A percentile compares a stretch with the other conserved stretches of the same genome.
Conservation (phyloP, 1,140 invertebrate genomes). For the Babylonia areolata region DNA sequence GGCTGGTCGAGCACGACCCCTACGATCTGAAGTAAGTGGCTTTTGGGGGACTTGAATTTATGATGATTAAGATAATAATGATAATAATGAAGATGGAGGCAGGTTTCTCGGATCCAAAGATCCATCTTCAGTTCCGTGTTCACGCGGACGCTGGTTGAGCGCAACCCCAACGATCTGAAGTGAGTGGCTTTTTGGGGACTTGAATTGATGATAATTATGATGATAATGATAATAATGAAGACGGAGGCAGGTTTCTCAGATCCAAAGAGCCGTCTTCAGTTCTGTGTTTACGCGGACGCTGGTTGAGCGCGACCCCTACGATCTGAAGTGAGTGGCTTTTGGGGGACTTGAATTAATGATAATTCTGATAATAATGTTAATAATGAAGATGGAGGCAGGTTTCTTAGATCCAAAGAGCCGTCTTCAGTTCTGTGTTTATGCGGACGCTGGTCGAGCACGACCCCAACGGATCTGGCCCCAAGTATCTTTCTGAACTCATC, state of each 20-base stretch:
- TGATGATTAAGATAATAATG: no score
- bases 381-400: no score
- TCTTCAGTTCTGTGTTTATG: constrained; percentile 50
- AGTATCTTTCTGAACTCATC: no score
- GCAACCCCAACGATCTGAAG: constrained; percentile 29
- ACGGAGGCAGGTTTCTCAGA: no score
- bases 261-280: constrained; percentile 58
- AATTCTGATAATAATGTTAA: no score
- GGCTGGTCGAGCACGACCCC: background rate
- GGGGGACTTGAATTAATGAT: no score
- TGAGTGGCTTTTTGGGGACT: background rate
- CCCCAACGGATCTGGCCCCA: no score
- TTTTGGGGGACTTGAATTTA: background rate
- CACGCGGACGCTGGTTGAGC: background rate
- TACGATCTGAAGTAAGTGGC: constrained; percentile 35
- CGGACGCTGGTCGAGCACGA: background rate
- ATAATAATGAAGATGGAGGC: no score
- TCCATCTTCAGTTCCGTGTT: constrained; percentile 53
- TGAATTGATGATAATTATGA: no score
- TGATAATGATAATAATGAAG: no score
- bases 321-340: constrained; percentile 33
- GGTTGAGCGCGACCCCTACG: background rate
- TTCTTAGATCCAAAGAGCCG: no score
- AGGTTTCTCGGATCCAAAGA: no score
- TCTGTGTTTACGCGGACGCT: constrained; percentile 22